A percentile compares a stretch with the other conserved stretches of the same genome.
phyloP scores from a whole-genome alignment of 2,113 vertebrate genomes.

The Anguilla rostrata region DNA sequence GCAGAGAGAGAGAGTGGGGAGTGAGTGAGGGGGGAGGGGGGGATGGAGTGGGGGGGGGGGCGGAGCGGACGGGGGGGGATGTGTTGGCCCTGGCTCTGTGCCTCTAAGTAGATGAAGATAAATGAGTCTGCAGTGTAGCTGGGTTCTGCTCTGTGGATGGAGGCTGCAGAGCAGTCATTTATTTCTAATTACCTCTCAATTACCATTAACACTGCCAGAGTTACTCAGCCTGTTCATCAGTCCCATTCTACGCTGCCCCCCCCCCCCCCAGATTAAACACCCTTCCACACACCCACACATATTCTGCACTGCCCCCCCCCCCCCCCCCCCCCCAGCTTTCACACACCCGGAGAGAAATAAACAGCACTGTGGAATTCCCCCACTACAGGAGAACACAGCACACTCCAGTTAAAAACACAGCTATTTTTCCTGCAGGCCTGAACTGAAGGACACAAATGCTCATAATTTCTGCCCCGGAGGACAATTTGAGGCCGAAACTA shows the following conservation, averaged over 20 bases:
- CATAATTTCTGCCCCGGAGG: neutral
- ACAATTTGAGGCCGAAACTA: neutral
- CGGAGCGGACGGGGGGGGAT: slow-evolving; percentile 29
- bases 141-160: slow-evolving; percentile 52
- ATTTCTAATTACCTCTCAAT: slow-evolving; percentile 74
- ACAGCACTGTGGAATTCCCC: no score
- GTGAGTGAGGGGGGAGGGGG: slow-evolving; percentile 18
- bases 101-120: slow-evolving; percentile 73
- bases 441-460: slow-evolving; percentile 1
- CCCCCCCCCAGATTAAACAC: slow-evolving; percentile 30
- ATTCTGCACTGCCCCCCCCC: no score
- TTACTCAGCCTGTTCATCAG: slow-evolving; percentile 59
- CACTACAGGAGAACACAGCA: neutral
- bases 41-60: slow-evolving; percentile 34
- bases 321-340: no score
- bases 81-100: slow-evolving; percentile 66
- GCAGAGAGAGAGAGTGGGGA: slow-evolving; percentile 1
- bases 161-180: slow-evolving; percentile 61
- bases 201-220: slow-evolving; percentile 66
- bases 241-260: slow-evolving; percentile 46
- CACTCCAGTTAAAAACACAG: neutral
- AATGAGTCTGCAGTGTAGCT: slow-evolving; percentile 61
- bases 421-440: neutral
- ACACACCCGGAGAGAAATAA: no score
- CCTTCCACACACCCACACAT: neutral